Evolutionary conservation across 64 coral and sea anemone species (phyloP), one percentile per base, ranked within the genome.

Genomic region (Astreopora myriophthalma): DNA sequence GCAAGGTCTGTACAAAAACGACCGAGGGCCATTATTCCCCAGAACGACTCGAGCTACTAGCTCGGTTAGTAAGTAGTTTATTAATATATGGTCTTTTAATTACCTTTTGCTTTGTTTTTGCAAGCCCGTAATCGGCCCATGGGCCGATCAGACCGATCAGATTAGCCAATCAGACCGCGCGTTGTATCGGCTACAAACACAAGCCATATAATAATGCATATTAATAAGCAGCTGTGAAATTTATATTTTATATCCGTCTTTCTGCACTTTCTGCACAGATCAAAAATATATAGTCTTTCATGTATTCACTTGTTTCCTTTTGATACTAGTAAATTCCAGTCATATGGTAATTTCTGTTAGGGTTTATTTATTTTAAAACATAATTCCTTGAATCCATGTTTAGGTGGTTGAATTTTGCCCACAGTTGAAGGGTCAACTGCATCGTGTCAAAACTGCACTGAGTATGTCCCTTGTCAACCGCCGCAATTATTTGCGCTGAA

Each of bases 361-460:
- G 69, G 8, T 72, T 32, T 32, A 72, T 31, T 32, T 33, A 32
- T 72, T 32, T 72, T 32, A 72, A 72, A 72, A 72, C 24, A 72
- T 72, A 32, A 31, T 72, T 72, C 28, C 4, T 72, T 33, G 51
- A 55, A 55, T 55, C 51, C 51, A 55, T 75, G 33, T 75, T 25
- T 11, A 75, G 73, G 35, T 75, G 35, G 23, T 75, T 75, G 73
- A 75, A 46, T 46, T 75, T 75, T 75, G 35, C 73, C 73, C 73
- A 40, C 73, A 75, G 35, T 40, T 75, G 16, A 38, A 75, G 37
- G 37, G 73, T 20, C 73, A 40, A 44, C 16, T 42, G n/a, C 73
- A 75, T 40, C 4, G 14, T 40, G 73, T 75, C 34, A 75, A 75
- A 75, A 38, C 14, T 19, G 34, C 35, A 9, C 23, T 75, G 6